Percentiles rank a stretch among this genome's conserved stretches.
Conservation (phyloP, 2,888 invertebrate genomes). For the Plebejus melissa region DNA sequence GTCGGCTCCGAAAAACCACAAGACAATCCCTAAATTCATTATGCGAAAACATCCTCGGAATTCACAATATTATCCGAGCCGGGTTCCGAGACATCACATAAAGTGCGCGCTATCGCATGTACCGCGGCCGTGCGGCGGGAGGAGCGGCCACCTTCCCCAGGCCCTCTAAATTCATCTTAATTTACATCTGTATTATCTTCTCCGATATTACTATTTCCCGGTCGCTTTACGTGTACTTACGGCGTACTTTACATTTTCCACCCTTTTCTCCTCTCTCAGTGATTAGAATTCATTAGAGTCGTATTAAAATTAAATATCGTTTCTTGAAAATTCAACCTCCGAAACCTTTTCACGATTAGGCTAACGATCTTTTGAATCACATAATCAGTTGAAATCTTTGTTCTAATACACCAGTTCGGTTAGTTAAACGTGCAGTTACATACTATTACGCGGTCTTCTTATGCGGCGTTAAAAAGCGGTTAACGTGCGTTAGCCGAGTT, state of each 20-base stretch:
- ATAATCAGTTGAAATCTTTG: not conserved
- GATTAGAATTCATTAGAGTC: not conserved
- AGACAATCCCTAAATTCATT: constrained; percentile 77
- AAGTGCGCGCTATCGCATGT: constrained; percentile 50
- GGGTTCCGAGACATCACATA: constrained; percentile 52
- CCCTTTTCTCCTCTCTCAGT: not conserved
- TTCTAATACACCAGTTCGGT: constrained; percentile 48
- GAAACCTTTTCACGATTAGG: not conserved
- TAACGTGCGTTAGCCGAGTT: constrained; percentile 71
- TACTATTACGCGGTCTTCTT: constrained; percentile 50
- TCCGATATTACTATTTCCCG: constrained; percentile 8
- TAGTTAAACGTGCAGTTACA: constrained; percentile 34
- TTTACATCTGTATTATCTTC: constrained; percentile 29
- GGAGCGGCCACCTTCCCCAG: not conserved
- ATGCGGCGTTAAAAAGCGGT: constrained; percentile 68
- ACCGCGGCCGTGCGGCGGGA: not conserved
- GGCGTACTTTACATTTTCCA: constrained; percentile 12
- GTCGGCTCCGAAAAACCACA: constrained; percentile 69
- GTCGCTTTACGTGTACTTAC: constrained; percentile 5
- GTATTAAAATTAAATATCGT: not conserved
- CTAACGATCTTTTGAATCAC: not conserved
- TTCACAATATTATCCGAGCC: constrained; percentile 73
- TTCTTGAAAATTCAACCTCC: not conserved
- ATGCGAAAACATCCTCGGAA: constrained; percentile 73
- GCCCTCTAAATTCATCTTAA: constrained; percentile 31